Conservation (phyloP, 2,888 invertebrate species). For the Abrostola tripartita region DNA sequence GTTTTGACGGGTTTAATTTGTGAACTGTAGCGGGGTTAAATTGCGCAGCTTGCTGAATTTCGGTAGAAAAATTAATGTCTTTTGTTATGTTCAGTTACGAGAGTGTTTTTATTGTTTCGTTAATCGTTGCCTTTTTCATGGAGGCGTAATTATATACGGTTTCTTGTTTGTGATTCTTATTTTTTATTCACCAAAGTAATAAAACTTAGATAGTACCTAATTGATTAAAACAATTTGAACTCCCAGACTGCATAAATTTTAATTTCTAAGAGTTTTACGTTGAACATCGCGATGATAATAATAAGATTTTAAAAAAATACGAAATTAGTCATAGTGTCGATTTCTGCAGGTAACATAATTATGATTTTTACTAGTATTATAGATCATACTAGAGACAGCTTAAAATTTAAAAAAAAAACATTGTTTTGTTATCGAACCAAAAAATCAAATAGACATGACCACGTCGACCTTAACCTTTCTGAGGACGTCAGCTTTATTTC, state of each 20-base stretch:
- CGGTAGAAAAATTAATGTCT: slow-evolving; percentile 3
- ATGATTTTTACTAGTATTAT: too few relatives aligned
- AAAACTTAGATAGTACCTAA: too few relatives aligned
- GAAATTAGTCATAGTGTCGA: too few relatives aligned
- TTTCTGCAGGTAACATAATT: too few relatives aligned
- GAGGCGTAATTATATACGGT: not conserved
- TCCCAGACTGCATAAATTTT: too few relatives aligned
- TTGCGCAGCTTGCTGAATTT: not conserved
- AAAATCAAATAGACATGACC: not conserved
- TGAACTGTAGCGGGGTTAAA: slow-evolving; percentile 17
- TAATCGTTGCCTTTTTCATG: not conserved
- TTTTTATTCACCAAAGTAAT: not conserved
- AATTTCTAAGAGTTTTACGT: too few relatives aligned
- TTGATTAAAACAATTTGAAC: too few relatives aligned
- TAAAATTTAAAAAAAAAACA: too few relatives aligned
- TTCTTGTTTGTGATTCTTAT: not conserved
- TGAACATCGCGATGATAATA: too few relatives aligned
- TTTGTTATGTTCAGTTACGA: slow-evolving; percentile 1
- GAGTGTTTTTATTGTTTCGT: not conserved
- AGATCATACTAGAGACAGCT: too few relatives aligned
- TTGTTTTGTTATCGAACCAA: too few relatives aligned
- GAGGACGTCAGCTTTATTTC: not conserved
- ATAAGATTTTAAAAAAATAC: too few relatives aligned
- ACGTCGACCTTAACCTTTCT: not conserved
- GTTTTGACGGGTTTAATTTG: slow-evolving; percentile 21